Evolutionary conservation across 2,113 vertebrate species (phyloP), one percentile per base, ranked within the genome.

Genomic region (Turdus rufiventris): DNA sequence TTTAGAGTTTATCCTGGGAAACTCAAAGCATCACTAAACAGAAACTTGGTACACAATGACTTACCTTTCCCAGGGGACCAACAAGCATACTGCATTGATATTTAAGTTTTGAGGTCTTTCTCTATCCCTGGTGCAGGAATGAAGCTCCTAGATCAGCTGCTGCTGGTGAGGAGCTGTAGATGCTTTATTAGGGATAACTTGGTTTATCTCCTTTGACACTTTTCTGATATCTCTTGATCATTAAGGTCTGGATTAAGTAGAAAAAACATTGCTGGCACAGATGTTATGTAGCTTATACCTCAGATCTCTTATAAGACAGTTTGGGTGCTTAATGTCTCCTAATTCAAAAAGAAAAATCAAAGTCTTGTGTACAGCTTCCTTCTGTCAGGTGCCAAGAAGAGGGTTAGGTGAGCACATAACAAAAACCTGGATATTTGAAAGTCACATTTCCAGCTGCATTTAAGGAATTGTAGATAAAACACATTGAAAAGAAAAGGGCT

Each of bases 341-440:
- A 80, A 96, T 90, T 94, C 90, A 94, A 91, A 97, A 90, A 91
- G 87, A 85, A 76, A 93, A 93, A 94, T 90, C 91, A 87, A 96
- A 96, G 74, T 85, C 72, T 86, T 93, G 68, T 87, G 53, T 92
- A 79, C 54, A 57, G 84, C 89, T 96, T 95, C 65, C 25, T 85
- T 62, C 83, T 96, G 87, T 95, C 92, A 92, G 89, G 65, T 91
- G 86, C 42, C 3, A 28, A 84, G 71, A 91, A 58, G 88, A 87
- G 38, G 79, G 93, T 82, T 79, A 85, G 71, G 70, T 73, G 54
- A 66, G 45, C 18, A 14, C 0, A 2, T 38, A 87, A 68, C 36
- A 53, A 79, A 75, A 83, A 60, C 36, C 5, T 12, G 5, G 65
- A 8, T 95, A 38, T 77, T 77, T 95, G 83, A 97, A 96, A 96